phyloP scores from a whole-genome alignment of 2,888 invertebrate genomes.

The Stegana nigrithorax region DNA sequence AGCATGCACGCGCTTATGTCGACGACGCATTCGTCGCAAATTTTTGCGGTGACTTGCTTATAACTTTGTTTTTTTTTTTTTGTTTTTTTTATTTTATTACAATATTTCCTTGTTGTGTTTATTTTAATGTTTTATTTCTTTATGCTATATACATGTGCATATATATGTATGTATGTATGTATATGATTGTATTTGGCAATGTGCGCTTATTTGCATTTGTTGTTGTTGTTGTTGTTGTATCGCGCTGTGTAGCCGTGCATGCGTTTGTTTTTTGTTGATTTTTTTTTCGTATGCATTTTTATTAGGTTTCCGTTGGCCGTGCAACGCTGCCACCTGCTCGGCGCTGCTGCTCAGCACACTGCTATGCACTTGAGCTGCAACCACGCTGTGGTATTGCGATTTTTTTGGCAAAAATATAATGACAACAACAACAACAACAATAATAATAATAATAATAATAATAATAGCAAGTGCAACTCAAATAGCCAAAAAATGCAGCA shows the following conservation, averaged over 20 bases:
- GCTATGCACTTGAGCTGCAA: neutral
- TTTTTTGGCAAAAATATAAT: neutral
- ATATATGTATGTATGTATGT: slow-evolving; percentile 14
- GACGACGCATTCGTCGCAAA: slow-evolving; percentile 40
- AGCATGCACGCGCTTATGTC: neutral
- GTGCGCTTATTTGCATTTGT: no score
- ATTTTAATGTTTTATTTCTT: neutral
- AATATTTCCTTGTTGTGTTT: neutral
- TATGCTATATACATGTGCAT: neutral
- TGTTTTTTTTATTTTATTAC: slow-evolving; percentile 22
- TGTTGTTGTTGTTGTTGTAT: neutral
- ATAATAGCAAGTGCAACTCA: neutral
- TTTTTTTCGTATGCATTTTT: slow-evolving; percentile 43
- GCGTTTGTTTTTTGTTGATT: neutral
- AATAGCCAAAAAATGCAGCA: neutral
- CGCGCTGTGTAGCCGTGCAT: neutral
- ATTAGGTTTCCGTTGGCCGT: slow-evolving; percentile 37
- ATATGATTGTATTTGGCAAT: no score
- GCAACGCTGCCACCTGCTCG: neutral
- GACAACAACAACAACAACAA: neutral
- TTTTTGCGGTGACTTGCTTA: slow-evolving; percentile 52
- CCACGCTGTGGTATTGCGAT: neutral
- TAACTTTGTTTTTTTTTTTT: slow-evolving; percentile 29
- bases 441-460: neutral
- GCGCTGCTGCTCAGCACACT: neutral